phyloP scores from a whole-genome alignment of 2,113 vertebrate genomes.

The Rhabdornis inornatus region DNA sequence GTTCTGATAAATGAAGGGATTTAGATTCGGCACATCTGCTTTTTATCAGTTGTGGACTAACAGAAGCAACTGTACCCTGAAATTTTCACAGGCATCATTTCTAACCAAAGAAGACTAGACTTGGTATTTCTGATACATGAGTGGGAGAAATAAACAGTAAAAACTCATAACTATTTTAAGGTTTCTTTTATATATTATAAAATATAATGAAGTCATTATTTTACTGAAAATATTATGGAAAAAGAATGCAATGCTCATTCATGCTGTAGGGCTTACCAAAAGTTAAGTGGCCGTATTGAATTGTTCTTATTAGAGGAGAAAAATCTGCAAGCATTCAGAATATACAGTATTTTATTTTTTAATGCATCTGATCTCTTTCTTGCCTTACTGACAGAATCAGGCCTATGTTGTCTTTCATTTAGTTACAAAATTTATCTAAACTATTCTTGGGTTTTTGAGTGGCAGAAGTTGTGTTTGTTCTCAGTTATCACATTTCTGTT shows the following conservation, averaged over 20 bases:
- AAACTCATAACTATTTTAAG: background rate
- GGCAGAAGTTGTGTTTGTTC: background rate
- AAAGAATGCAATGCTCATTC: background rate
- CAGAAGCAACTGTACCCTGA: background rate
- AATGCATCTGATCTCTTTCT: background rate
- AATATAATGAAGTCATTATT: slow-evolving; percentile 25
- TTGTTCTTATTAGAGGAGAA: background rate
- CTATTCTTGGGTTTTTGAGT: background rate
- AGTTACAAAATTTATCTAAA: background rate
- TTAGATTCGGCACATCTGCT: background rate
- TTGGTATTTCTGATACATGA: background rate
- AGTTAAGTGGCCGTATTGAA: background rate
- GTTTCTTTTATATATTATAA: slow-evolving; percentile 15
- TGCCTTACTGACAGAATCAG: background rate
- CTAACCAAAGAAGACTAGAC: background rate
- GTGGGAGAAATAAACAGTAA: background rate
- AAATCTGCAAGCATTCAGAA: background rate
- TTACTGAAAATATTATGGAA: background rate
- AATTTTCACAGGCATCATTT: background rate
- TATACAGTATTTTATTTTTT: background rate
- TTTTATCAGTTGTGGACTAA: background rate
- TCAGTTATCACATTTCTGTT: background rate
- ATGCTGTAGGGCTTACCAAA: background rate
- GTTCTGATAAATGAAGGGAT: background rate
- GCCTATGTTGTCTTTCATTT: background rate